phyloP scores from a whole-genome alignment of 2,797 vertebrate species.

The Hoplostethus mediterraneus region DNA sequence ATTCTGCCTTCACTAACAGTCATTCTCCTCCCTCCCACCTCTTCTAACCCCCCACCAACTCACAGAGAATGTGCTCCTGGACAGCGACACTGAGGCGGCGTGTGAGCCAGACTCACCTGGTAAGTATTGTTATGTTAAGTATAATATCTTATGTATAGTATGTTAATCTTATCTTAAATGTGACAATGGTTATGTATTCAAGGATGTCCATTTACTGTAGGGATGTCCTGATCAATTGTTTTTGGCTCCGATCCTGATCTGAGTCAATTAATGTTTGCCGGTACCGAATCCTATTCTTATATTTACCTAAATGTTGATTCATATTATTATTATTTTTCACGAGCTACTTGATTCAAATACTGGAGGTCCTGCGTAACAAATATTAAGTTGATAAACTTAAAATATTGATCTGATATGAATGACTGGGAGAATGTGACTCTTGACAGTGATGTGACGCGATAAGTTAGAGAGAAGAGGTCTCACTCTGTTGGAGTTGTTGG shows the following conservation, averaged over 20 bases:
- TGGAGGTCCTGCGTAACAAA: slow-evolving; percentile 4
- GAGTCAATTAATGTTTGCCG: not conserved
- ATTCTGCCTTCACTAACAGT: not conserved
- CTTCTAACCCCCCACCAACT: not conserved
- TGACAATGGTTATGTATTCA: slow-evolving; percentile 6
- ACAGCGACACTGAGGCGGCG: slow-evolving; percentile 8
- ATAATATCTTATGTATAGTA: too few species aligned
- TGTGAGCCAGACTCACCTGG: slow-evolving; percentile 19
- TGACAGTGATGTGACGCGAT: slow-evolving; percentile 17
- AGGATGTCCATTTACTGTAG: slow-evolving; percentile 1
- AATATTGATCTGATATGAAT: slow-evolving; percentile 29
- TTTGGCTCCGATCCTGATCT: too few species aligned
- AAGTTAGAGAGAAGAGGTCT: not conserved
- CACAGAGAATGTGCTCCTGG: slow-evolving; percentile 27
- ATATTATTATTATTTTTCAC: slow-evolving; percentile 25
- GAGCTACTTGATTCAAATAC: slow-evolving; percentile 40
- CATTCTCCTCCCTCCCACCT: not conserved
- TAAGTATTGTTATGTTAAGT: slow-evolving; percentile 8
- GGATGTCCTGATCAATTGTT: not conserved
- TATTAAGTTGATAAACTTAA: slow-evolving; percentile 17
- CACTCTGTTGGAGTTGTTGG: not conserved
- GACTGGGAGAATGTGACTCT: not conserved
- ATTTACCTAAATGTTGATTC: too few species aligned
- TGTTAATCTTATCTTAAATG: too few species aligned
- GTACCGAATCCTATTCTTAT: too few species aligned